A percentile compares a stretch with the other conserved stretches of the same genome.
phyloP scores from a whole-genome alignment of 2,797 vertebrate genomes.

The Rhodeus uyekii region DNA sequence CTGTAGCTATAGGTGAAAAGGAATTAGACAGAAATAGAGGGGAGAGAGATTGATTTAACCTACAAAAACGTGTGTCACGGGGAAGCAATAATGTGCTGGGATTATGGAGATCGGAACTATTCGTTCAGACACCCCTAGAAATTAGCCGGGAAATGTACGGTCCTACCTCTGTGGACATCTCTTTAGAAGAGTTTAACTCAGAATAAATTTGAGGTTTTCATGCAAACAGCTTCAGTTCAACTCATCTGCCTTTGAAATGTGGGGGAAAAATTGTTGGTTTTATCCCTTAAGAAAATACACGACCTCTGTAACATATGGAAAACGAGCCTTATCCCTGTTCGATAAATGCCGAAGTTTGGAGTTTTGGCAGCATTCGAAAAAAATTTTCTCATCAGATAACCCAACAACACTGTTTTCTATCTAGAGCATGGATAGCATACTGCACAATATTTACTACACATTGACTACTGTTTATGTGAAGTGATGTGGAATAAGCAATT shows the following conservation, averaged over 20 bases:
- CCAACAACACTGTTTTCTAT: constrained; percentile 25
- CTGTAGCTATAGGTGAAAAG: constrained; percentile 44
- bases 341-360: constrained; percentile 31
- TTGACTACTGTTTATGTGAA: background rate
- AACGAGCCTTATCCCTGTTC: constrained; percentile 51
- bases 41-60: constrained; percentile 3
- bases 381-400: constrained; percentile 45
- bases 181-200: constrained; percentile 22
- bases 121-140: constrained; percentile 5
- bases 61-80: background rate
- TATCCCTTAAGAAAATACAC: constrained; percentile 56
- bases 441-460: background rate
- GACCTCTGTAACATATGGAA: constrained; percentile 52
- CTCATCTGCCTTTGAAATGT: constrained; percentile 21
- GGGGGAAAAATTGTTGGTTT: background rate
- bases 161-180: constrained; percentile 35
- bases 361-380: constrained; percentile 25
- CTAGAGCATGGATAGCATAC: background rate
- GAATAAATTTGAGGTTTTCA: constrained; percentile 15
- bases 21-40: constrained; percentile 43
- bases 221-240: constrained; percentile 18
- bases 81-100: constrained; percentile 19
- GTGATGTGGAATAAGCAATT: background rate
- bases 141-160: constrained; percentile 1
- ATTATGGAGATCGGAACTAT: constrained; percentile 21